Conservation (phyloP, 2,888 invertebrate genomes). For the Leptogaster cylindrica region DNA sequence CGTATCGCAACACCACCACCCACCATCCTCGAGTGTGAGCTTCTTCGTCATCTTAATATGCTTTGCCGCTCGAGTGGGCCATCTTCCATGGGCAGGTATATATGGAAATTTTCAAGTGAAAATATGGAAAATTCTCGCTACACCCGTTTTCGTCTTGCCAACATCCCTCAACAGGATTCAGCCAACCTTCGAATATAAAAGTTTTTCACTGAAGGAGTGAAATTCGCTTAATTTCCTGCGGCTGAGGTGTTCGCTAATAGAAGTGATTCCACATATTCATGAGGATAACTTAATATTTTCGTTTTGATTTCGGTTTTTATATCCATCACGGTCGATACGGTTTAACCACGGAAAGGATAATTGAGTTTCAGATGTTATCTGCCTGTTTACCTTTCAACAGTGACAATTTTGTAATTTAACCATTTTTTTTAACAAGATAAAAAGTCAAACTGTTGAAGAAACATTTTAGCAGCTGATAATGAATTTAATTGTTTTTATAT, state of each 20-base stretch:
- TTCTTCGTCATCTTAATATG: constrained; percentile 40
- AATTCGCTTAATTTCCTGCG: constrained; percentile 47
- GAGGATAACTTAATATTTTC: too few species aligned
- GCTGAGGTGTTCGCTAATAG: constrained; percentile 41
- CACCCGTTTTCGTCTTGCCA: neutral
- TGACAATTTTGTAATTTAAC: too few species aligned
- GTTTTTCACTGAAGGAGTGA: constrained; percentile 36
- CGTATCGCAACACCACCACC: constrained; percentile 12
- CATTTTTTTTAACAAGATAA: too few species aligned
- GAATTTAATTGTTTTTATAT: too few species aligned
- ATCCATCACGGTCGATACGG: too few species aligned
- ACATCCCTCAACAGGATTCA: too few species aligned
- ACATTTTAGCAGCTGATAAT: too few species aligned
- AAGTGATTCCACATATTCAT: constrained; percentile 17
- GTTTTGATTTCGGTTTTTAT: too few species aligned
- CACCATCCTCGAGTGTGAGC: constrained; percentile 4
- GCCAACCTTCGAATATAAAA: constrained; percentile 20
- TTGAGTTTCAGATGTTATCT: too few species aligned
- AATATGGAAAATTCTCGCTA: constrained; percentile 43
- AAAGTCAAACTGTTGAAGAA: too few species aligned
- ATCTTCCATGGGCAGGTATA: constrained; percentile 22
- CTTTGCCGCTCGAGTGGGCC: constrained; percentile 16
- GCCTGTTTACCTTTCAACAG: too few species aligned
- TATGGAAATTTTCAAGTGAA: constrained; percentile 25
- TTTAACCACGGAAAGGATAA: too few species aligned